phyloP scores from a whole-genome alignment of 2,797 vertebrate species.

The Sebastes taczanowskii region DNA sequence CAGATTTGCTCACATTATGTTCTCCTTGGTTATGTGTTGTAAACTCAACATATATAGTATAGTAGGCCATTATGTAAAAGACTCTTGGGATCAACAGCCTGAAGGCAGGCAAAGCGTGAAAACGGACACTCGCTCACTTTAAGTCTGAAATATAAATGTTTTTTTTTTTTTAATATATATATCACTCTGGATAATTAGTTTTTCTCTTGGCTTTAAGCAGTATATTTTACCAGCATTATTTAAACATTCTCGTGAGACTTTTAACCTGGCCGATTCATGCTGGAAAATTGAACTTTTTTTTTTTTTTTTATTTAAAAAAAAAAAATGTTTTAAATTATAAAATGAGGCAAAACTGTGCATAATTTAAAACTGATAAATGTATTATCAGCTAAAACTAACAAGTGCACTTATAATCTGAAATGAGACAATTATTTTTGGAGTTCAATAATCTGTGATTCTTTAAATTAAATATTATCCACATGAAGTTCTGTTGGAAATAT shows the following conservation, averaged over 20 bases:
- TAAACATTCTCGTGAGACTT: not conserved
- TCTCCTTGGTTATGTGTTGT: not conserved
- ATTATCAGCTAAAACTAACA: not conserved
- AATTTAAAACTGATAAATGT: not conserved
- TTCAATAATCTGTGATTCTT: not conserved
- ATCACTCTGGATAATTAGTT: not conserved
- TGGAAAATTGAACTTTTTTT: not conserved
- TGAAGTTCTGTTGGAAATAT: not conserved
- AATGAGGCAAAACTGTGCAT: not conserved
- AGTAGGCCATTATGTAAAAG: not conserved
- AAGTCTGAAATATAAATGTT: not conserved
- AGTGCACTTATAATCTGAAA: not conserved
- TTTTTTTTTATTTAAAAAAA: too few species aligned
- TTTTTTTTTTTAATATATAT: not conserved
- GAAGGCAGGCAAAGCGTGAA: not conserved
- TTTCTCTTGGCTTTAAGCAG: not conserved
- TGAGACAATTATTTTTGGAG: too few species aligned
- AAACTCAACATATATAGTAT: not conserved
- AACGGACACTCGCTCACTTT: not conserved
- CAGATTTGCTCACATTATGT: not conserved
- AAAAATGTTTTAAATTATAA: not conserved
- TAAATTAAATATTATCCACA: not conserved
- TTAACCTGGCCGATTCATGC: not conserved
- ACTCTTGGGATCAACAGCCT: not conserved
- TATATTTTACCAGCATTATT: not conserved